Percentiles rank a stretch among this genome's conserved stretches.
Evolutionary conservation across 2,797 vertebrate genomes (phyloP).

Genomic region (Parotocinclus haroldoi): DNA sequence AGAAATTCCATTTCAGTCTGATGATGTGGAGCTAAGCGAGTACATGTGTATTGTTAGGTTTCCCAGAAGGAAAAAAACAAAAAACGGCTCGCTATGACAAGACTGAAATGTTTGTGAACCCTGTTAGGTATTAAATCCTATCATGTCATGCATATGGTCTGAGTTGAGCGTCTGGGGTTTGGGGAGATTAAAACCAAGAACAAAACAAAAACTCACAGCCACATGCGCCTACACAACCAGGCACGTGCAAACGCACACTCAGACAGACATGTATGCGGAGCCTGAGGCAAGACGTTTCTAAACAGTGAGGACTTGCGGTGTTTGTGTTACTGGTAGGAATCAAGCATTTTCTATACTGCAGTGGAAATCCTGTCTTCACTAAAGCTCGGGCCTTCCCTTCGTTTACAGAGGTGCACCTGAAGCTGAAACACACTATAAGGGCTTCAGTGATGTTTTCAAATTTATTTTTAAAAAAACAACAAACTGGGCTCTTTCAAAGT

Average conservation of each 20-base stretch:
- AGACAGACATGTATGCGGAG: constrained; percentile 18
- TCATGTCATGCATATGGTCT: too few relatives aligned
- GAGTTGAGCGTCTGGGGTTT: too few relatives aligned
- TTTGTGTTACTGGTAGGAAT: constrained; percentile 1
- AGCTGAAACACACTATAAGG: constrained; percentile 25
- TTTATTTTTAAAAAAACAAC: constrained; percentile 41
- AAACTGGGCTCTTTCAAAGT: constrained; percentile 35
- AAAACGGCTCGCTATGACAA: too few relatives aligned
- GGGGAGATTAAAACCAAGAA: too few relatives aligned
- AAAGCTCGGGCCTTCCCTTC: constrained; percentile 10
- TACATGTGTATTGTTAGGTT: too few relatives aligned
- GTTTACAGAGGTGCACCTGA: constrained; percentile 20
- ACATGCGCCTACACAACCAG: too few relatives aligned
- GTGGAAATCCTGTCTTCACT: neutral
- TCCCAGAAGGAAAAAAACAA: too few relatives aligned
- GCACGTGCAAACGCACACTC: constrained; percentile 54
- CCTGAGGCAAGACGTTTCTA: constrained; percentile 34
- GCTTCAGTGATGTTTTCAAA: constrained; percentile 34
- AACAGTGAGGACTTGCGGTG: constrained; percentile 25
- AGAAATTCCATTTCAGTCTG: too few relatives aligned
- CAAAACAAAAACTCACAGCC: too few relatives aligned
- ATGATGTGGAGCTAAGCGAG: too few relatives aligned
- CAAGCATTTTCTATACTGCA: constrained; percentile 11
- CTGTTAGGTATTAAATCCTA: too few relatives aligned
- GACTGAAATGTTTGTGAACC: too few relatives aligned